Evolutionary conservation across 2,888 invertebrate species (phyloP).

Genomic region (Leptopilina drosophilae): DNA sequence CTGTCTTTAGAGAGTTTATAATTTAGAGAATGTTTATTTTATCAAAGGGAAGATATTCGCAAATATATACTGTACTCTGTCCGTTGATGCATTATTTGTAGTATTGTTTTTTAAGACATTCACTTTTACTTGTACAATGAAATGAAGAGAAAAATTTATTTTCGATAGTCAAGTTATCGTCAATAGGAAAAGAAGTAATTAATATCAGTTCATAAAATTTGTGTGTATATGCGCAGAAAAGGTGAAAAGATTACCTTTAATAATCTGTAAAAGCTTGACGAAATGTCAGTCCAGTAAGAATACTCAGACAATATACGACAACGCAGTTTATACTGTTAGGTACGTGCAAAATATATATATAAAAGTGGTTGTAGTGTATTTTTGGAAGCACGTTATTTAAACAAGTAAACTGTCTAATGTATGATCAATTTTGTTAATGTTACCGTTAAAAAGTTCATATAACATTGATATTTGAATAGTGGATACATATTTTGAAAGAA

Average conservation of each 20-base stretch:
- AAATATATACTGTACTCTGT: too few relatives aligned
- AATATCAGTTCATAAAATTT: slow-evolving; percentile 48
- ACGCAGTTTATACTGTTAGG: slow-evolving; percentile 51
- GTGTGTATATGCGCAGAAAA: slow-evolving; percentile 45
- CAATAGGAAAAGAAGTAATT: slow-evolving; percentile 44
- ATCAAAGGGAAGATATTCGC: too few relatives aligned
- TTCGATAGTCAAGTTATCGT: too few relatives aligned
- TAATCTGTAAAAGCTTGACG: slow-evolving; percentile 60
- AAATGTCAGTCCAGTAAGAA: slow-evolving; percentile 62
- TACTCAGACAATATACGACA: slow-evolving; percentile 55
- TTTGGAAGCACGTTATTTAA: slow-evolving; percentile 58
- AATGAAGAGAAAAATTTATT: too few relatives aligned
- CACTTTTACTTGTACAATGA: too few relatives aligned
- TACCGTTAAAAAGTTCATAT: slow-evolving; percentile 10
- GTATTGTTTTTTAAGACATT: too few relatives aligned
- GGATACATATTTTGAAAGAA: slow-evolving; percentile 6
- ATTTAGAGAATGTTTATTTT: too few relatives aligned
- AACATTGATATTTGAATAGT: background rate
- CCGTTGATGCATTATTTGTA: too few relatives aligned
- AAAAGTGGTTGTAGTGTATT: slow-evolving; percentile 60
- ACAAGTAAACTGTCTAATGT: slow-evolving; percentile 25
- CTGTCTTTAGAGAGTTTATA: too few relatives aligned
- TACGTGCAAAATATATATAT: slow-evolving; percentile 42
- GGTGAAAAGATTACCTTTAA: slow-evolving; percentile 62
- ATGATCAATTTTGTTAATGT: slow-evolving; percentile 29